Conservation (phyloP, 2,888 invertebrate species). For the Notocelia uddmanniana region DNA sequence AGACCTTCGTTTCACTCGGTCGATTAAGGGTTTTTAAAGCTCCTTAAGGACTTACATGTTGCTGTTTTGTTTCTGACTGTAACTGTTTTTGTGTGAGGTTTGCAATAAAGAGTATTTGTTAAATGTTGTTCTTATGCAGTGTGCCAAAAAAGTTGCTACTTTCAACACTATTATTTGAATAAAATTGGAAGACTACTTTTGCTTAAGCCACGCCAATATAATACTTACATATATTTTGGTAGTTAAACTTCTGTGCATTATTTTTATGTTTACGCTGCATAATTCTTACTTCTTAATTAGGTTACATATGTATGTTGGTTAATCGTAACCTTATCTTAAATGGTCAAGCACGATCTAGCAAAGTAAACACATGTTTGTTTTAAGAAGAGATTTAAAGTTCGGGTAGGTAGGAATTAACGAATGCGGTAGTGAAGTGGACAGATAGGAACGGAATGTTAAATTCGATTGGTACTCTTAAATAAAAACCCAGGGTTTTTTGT, state of each 20-base stretch:
- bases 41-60: no score
- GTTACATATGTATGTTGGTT: slow-evolving; percentile 33
- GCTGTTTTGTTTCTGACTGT: no score
- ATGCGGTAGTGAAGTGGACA: slow-evolving; percentile 24
- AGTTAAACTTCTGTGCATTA: slow-evolving; percentile 16
- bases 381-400: slow-evolving; percentile 15
- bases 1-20: no score
- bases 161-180: no score
- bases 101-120: no score
- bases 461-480: not conserved
- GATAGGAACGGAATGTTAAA: not conserved
- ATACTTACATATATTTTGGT: not conserved
- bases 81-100: no score
- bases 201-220: not conserved
- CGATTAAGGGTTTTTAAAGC: not conserved
- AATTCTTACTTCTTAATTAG: no score
- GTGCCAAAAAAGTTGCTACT: no score
- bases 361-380: slow-evolving; percentile 17
- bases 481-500: not conserved
- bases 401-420: slow-evolving; percentile 16
- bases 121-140: no score
- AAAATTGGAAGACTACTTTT: no score
- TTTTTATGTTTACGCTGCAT: slow-evolving; percentile 5
- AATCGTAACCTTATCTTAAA: slow-evolving; percentile 31
- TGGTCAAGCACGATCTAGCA: slow-evolving; percentile 33